Percentiles rank a stretch among this genome's conserved stretches.
These are phyloP conservation scores for Macroglossus sobrinus DNA, from an alignment of 2,113 vertebrate genomes.

Conservation along the genomic window DNA sequence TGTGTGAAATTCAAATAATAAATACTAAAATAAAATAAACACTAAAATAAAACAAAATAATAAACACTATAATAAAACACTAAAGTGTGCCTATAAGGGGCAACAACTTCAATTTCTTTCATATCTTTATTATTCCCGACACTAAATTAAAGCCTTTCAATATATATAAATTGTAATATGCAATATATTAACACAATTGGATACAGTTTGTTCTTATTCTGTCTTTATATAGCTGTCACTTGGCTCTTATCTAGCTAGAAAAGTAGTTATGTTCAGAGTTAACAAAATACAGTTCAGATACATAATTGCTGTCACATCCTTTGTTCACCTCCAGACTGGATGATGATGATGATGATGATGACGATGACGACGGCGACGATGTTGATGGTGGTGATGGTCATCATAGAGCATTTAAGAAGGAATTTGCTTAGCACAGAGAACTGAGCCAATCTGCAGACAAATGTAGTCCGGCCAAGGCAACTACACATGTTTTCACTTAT, in stretches of 20 bases:
- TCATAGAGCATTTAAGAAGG: background rate
- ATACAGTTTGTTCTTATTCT: conserved; percentile 4
- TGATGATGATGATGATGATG: too few relatives aligned
- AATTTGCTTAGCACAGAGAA: conserved; percentile 40
- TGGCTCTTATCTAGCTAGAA: background rate
- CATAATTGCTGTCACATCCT: background rate
- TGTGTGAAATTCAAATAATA: conserved; percentile 16
- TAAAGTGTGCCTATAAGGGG: background rate
- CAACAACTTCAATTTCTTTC: background rate
- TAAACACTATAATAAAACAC: too few relatives aligned
- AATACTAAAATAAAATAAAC: too few relatives aligned
- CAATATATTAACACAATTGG: background rate
- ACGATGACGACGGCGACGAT: too few relatives aligned
- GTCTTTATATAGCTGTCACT: background rate
- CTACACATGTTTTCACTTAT: conserved; percentile 35
- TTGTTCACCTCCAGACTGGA: background rate
- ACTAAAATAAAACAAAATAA: too few relatives aligned
- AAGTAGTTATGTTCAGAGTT: background rate
- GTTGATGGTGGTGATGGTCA: background rate
- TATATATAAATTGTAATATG: background rate
- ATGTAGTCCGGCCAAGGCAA: background rate
- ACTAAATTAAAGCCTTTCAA: background rate
- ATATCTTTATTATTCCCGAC: background rate
- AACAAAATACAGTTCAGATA: conserved; percentile 1
- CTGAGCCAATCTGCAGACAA: background rate